Percentiles rank a stretch among this genome's conserved stretches.
phyloP scores from a whole-genome alignment of 2,888 invertebrate species.

The Nomada goodeniana region DNA sequence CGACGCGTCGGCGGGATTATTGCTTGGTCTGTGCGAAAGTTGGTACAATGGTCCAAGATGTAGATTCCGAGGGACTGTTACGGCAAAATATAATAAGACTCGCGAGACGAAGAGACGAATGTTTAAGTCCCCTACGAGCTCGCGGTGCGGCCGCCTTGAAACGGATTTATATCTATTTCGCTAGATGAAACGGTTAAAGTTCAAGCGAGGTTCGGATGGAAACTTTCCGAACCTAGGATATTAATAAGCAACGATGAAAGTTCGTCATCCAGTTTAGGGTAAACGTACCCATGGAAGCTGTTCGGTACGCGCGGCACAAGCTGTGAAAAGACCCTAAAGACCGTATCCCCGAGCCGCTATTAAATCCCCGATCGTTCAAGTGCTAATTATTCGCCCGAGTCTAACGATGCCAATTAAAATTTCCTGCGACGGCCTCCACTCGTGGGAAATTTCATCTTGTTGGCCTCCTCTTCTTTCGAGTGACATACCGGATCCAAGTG shows the following conservation, averaged over 20 bases:
- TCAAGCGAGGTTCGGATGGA: background rate
- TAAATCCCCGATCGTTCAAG: slow-evolving; percentile 71
- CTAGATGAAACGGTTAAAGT: background rate
- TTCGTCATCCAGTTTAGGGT: slow-evolving; percentile 58
- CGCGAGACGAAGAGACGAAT: too few species aligned
- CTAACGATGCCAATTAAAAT: slow-evolving; percentile 73
- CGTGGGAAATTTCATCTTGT: slow-evolving; percentile 59
- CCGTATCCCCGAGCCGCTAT: slow-evolving; percentile 60
- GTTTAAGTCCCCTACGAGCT: background rate
- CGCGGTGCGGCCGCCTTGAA: background rate
- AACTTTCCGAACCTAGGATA: slow-evolving; percentile 20
- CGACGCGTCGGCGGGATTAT: slow-evolving; percentile 43
- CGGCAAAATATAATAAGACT: slow-evolving; percentile 16
- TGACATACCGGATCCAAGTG: slow-evolving; percentile 6
- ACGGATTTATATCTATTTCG: background rate
- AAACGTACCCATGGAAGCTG: slow-evolving; percentile 58
- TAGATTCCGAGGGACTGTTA: slow-evolving; percentile 43
- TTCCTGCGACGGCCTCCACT: slow-evolving; percentile 51
- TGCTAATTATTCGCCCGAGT: slow-evolving; percentile 71
- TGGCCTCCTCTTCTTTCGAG: slow-evolving; percentile 27
- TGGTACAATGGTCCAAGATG: slow-evolving; percentile 60
- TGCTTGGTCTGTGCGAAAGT: slow-evolving; percentile 59
- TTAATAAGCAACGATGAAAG: slow-evolving; percentile 62
- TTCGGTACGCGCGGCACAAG: slow-evolving; percentile 41
- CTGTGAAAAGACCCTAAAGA: slow-evolving; percentile 65